Percentiles rank a stretch among this genome's conserved stretches.
Conservation (phyloP, 2,797 vertebrate genomes). For the Poecilia gillii region DNA sequence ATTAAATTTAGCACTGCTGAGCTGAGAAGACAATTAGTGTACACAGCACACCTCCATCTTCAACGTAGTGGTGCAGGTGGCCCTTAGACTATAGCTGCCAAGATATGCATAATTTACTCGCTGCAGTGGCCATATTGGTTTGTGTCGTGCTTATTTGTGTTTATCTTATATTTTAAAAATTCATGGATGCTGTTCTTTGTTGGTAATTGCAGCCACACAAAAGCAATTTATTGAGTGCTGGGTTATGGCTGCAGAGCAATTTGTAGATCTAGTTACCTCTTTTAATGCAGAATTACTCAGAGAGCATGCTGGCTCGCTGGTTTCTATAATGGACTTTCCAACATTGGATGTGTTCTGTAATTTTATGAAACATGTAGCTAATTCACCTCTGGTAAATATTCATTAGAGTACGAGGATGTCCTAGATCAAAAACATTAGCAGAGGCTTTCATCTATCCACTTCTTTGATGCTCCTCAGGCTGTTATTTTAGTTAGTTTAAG, state of each 20-base stretch:
- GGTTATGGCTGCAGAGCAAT: constrained; percentile 48
- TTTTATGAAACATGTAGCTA: constrained; percentile 20
- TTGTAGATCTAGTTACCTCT: constrained; percentile 54
- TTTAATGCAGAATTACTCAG: constrained; percentile 41
- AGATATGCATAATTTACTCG: constrained; percentile 69
- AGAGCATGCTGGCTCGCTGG: constrained; percentile 9
- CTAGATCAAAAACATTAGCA: constrained; percentile 26
- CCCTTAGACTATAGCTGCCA: constrained; percentile 60
- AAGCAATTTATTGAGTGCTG: constrained; percentile 56
- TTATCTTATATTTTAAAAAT: constrained; percentile 31
- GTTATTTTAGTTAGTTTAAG: constrained; percentile 1
- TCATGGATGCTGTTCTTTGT: constrained; percentile 34
- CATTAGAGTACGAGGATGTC: constrained; percentile 8
- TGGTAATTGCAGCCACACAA: constrained; percentile 60
- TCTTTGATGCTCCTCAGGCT: constrained; percentile 16
- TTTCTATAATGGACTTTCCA: constrained; percentile 11
- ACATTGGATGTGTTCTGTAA: constrained; percentile 23
- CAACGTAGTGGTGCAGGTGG: constrained; percentile 63
- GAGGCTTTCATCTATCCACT: constrained; percentile 26
- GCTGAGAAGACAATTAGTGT: constrained; percentile 79
- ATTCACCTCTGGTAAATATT: constrained; percentile 18
- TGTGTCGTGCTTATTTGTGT: constrained; percentile 50
- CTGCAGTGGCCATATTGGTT: constrained; percentile 50
- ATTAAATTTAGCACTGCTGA: constrained; percentile 78
- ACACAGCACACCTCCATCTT: constrained; percentile 63